These are phyloP conservation scores for Xenopus borealis DNA, from an alignment of 2,113 vertebrate genomes.

Conservation along the genomic window DNA sequence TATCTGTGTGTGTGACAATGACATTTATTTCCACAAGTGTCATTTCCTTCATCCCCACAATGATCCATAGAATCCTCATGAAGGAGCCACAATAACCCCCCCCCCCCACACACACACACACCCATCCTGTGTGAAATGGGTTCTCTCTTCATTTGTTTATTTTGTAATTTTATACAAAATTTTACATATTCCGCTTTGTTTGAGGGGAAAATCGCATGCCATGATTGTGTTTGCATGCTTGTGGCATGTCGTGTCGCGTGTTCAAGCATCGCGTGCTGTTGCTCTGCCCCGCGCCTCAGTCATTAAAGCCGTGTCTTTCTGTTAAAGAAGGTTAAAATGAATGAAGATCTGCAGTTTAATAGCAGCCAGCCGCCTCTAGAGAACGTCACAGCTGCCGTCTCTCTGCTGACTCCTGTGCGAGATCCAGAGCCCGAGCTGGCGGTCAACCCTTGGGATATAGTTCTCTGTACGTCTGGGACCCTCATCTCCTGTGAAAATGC, in stretches of 20 bases:
- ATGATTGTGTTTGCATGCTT: no score
- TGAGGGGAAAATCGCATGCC: no score
- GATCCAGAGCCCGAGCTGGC: conserved; percentile 71
- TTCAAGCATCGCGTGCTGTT: conserved; percentile 55
- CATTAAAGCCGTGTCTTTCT: conserved; percentile 68
- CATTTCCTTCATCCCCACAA: no score
- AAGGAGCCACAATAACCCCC: no score
- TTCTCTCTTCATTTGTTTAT: no score
- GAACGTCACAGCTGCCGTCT: conserved; percentile 73
- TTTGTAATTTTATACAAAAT: no score
- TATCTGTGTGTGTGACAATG: not conserved
- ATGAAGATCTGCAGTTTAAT: conserved; percentile 83
- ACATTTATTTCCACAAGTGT: no score
- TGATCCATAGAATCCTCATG: no score
- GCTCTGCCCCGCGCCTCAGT: conserved; percentile 44
- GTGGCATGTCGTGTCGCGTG: not conserved
- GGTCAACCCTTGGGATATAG: conserved; percentile 97
- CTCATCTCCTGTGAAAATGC: conserved; percentile 97
- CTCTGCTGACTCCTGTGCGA: conserved; percentile 66
- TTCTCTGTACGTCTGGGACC: conserved; percentile 92
- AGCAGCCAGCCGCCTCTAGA: conserved; percentile 81
- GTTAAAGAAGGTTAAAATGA: conserved; percentile 87
- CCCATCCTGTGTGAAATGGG: no score
- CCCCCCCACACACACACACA: no score
- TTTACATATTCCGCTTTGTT: no score